These are phyloP conservation scores for Cryptops parisi DNA, from an alignment of 2,888 invertebrate genomes.

Conservation along the genomic window DNA sequence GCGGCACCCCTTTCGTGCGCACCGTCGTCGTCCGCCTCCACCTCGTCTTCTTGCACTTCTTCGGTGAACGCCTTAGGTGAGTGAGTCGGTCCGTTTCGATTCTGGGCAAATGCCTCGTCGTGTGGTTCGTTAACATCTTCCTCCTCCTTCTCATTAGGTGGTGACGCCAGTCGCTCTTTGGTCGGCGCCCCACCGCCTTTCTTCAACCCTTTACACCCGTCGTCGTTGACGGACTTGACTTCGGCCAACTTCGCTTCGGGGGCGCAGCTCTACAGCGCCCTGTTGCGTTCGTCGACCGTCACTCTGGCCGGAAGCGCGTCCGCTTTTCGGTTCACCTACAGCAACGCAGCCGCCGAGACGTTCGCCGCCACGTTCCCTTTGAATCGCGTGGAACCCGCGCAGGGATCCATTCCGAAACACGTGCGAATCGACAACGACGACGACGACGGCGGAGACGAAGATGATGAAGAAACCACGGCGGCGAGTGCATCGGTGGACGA, in stretches of 20 bases:
- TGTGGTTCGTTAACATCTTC: too few relatives aligned
- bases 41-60: too few relatives aligned
- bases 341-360: conserved; percentile 2
- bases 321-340: conserved; percentile 3
- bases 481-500: not conserved
- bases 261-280: conserved; percentile 9
- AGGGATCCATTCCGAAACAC: too few relatives aligned
- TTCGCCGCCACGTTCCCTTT: conserved; percentile 3
- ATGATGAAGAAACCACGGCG: too few relatives aligned
- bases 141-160: not conserved
- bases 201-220: not conserved
- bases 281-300: conserved; percentile 11
- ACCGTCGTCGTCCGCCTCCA: too few relatives aligned
- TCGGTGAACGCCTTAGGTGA: too few relatives aligned
- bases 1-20: too few relatives aligned
- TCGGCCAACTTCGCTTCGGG: conserved; percentile 3
- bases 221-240: not conserved
- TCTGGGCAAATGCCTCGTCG: too few relatives aligned
- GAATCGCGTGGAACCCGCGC: too few relatives aligned
- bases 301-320: conserved; percentile 6
- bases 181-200: not conserved
- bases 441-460: too few relatives aligned
- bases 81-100: too few relatives aligned
- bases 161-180: not conserved
- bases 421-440: too few relatives aligned